phyloP scores from a whole-genome alignment of 2,888 invertebrate genomes.

The Aphidius colemani region DNA sequence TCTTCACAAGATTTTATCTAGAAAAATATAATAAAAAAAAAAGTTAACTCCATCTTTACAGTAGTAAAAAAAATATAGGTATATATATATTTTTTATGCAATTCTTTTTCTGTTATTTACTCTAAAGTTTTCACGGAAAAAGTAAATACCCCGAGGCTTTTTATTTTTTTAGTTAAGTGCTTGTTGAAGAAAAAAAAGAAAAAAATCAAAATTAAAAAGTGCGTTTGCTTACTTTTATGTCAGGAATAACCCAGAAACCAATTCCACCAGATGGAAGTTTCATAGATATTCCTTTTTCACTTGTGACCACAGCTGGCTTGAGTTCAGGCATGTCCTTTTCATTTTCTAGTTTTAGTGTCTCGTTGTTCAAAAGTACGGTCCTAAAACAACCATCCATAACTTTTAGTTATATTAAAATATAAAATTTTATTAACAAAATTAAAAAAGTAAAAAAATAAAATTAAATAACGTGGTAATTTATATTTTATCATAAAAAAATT shows the following conservation, averaged over 20 bases:
- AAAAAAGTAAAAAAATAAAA: neutral
- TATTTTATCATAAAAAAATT: neutral
- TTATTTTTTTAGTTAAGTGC: too few relatives aligned
- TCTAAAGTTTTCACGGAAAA: too few relatives aligned
- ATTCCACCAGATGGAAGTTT: conserved; percentile 71
- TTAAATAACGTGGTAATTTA: neutral
- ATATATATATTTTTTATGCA: too few relatives aligned
- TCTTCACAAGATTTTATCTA: conserved; percentile 46
- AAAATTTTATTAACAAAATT: neutral
- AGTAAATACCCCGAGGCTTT: too few relatives aligned
- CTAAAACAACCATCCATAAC: conserved; percentile 57
- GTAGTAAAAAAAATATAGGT: neutral
- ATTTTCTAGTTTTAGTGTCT: conserved; percentile 65
- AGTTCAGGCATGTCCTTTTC: conserved; percentile 62
- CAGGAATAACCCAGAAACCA: conserved; percentile 77
- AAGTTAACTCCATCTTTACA: neutral
- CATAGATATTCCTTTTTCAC: conserved; percentile 65
- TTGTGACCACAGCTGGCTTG: conserved; percentile 62
- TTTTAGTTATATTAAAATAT: conserved; percentile 4
- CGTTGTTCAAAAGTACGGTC: conserved; percentile 69
- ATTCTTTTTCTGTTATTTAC: too few relatives aligned
- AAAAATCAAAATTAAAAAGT: too few relatives aligned
- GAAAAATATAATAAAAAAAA: conserved; percentile 8
- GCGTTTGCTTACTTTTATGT: conserved; percentile 63
- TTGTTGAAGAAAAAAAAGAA: too few relatives aligned